Conservation (phyloP, 2,113 vertebrate species). For the Noctilio leporinus region DNA sequence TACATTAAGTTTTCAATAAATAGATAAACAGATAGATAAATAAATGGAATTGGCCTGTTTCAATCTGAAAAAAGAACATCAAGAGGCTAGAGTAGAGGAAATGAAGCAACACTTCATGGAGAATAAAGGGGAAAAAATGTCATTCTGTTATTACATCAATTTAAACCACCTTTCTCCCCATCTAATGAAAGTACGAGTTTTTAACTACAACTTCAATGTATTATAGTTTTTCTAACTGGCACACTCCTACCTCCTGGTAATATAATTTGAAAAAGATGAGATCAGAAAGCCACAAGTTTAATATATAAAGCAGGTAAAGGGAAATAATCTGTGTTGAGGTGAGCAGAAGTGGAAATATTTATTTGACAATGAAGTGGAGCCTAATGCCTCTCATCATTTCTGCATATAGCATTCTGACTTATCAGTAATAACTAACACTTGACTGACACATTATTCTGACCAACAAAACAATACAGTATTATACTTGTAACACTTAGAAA, state of each 20-base stretch:
- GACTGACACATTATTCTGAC: neutral
- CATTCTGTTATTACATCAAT: neutral
- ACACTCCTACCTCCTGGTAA: neutral
- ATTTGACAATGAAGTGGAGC: neutral
- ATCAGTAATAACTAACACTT: neutral
- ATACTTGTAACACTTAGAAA: slow-evolving; percentile 18
- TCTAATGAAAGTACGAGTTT: neutral
- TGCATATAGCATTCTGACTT: neutral
- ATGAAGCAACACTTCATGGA: neutral
- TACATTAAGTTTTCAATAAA: neutral
- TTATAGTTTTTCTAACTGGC: slow-evolving; percentile 6
- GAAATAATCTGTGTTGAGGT: neutral
- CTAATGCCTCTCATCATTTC: neutral
- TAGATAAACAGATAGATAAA: too few relatives aligned
- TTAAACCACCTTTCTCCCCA: neutral
- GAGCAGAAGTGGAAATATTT: neutral
- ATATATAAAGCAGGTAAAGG: neutral
- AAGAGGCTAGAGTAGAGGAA: neutral
- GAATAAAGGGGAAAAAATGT: neutral
- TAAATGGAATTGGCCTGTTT: slow-evolving; percentile 13
- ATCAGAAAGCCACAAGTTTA: slow-evolving; percentile 21
- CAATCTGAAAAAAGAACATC: neutral
- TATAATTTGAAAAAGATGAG: neutral
- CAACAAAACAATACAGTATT: slow-evolving; percentile 19
- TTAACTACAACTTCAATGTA: neutral